phyloP scores from a whole-genome alignment of 2,888 invertebrate genomes.

The Conomelus anceps region DNA sequence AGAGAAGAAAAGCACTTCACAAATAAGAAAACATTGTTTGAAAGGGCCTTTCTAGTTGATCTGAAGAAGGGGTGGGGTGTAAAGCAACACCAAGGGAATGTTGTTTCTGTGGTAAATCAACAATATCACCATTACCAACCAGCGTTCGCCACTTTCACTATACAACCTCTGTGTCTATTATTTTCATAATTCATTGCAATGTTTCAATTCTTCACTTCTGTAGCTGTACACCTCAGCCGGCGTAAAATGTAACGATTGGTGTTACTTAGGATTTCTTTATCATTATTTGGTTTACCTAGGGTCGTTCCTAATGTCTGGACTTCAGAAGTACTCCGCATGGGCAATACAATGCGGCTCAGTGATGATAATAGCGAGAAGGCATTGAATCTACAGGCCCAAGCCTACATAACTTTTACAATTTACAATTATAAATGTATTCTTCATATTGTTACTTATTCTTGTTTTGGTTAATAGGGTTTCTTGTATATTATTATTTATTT shows the following conservation, averaged over 20 bases:
- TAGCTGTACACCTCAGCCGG: background rate
- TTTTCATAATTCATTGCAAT: background rate
- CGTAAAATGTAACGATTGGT: background rate
- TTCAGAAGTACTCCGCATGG: background rate
- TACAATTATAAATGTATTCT: no score
- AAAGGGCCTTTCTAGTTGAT: no score
- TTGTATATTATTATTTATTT: no score
- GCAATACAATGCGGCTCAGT: background rate
- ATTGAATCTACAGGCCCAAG: no score
- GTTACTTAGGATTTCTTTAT: no score
- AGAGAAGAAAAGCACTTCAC: background rate
- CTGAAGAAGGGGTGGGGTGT: background rate
- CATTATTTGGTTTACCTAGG: no score
- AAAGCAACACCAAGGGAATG: background rate
- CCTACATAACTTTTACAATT: no score
- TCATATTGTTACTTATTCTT: no score
- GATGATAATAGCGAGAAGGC: background rate
- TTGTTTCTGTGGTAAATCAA: background rate
- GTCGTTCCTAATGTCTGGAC: background rate
- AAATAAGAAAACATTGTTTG: background rate
- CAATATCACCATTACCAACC: background rate
- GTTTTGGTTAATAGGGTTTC: no score
- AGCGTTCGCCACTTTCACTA: background rate
- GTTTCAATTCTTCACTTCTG: background rate
- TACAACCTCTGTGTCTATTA: background rate